These are phyloP conservation scores for Netelia inedita DNA, from an alignment of 2,888 invertebrate genomes.

Conservation along the genomic window DNA sequence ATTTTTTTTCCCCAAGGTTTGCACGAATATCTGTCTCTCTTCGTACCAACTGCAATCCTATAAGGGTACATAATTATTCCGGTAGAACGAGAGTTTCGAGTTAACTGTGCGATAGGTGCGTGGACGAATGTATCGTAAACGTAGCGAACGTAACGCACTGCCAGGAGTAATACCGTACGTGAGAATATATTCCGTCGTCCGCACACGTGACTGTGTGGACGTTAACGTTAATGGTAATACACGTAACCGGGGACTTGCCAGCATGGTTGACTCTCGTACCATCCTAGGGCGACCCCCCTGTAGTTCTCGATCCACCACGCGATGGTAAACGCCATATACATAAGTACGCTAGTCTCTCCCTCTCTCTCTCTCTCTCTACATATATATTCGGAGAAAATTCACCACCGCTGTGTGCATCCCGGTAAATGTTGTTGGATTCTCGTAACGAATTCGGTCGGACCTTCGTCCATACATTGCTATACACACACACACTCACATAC, in stretches of 20 bases:
- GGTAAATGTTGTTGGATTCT: constrained; percentile 50
- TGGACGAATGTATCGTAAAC: not conserved
- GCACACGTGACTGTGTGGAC: constrained; percentile 9
- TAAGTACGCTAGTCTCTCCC: not conserved
- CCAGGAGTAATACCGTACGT: not conserved
- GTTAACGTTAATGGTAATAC: constrained; percentile 44
- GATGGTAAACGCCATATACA: constrained; percentile 4
- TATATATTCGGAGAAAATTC: constrained; percentile 8
- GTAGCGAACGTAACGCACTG: not conserved
- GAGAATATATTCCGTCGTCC: not conserved
- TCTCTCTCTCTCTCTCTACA: not conserved
- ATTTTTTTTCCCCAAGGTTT: too few relatives aligned
- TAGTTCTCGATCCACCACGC: not conserved
- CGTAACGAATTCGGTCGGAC: constrained; percentile 62
- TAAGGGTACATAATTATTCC: too few relatives aligned
- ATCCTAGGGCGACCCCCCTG: constrained; percentile 5
- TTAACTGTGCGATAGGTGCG: too few relatives aligned
- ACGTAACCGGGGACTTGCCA: constrained; percentile 26
- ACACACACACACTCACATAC: not conserved
- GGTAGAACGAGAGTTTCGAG: too few relatives aligned
- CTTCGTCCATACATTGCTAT: constrained; percentile 5
- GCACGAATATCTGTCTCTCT: too few relatives aligned
- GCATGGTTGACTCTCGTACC: constrained; percentile 22
- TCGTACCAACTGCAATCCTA: too few relatives aligned
- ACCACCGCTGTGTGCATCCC: not conserved